Evolutionary conservation across 2,113 vertebrate genomes (phyloP), one percentile per base, ranked within the genome.

Genomic region (Hippocampus mohnikei): DNA sequence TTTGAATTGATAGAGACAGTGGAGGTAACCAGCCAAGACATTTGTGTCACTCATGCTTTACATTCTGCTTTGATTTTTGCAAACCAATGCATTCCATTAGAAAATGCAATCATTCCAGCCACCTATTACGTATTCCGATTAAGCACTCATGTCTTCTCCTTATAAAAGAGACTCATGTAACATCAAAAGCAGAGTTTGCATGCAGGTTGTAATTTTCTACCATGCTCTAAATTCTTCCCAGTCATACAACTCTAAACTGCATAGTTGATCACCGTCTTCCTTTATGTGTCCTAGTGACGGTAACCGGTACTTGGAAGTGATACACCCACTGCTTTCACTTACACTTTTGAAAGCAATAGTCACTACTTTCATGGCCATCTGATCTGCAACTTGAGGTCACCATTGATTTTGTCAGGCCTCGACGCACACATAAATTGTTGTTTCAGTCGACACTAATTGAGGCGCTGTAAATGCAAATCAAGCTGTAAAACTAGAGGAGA

Each of bases 51-150:
- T 77, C 79, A 77, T 80, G 74, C 76, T 79, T 64, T 82, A 69
- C 48, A 68, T 77, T 48, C 67, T 67, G 70, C 67, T 70, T 79
- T 74, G 69, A 77, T 81, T 81, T 84, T 64, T 82, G 74, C 74
- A 71, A 84, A 60, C 71, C 79, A 86, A 85, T 90, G 83, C 81
- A 69, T 52, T 41, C 65, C 68, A 84, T 86, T 81, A 86, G 69
- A 82, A 78, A 66, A 48, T n/a, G n/a, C n/a, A n/a, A n/a, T n/a
- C n/a, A n/a, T n/a, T n/a, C n/a, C n/a, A n/a, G n/a, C n/a, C n/a
- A n/a, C n/a, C n/a, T n/a, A n/a, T 59, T 29, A 63, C 66, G 72
- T 40, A 74, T 20, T 62, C 63, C 52, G 27, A 29, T 69, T 66
- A 12, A 29, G 33, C 40, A 29, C 64, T 67, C 20, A 50, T 62